Evolutionary conservation across 2,113 vertebrate genomes (phyloP), one percentile per base, ranked within the genome.

Genomic region (Corythaixoides concolor): DNA sequence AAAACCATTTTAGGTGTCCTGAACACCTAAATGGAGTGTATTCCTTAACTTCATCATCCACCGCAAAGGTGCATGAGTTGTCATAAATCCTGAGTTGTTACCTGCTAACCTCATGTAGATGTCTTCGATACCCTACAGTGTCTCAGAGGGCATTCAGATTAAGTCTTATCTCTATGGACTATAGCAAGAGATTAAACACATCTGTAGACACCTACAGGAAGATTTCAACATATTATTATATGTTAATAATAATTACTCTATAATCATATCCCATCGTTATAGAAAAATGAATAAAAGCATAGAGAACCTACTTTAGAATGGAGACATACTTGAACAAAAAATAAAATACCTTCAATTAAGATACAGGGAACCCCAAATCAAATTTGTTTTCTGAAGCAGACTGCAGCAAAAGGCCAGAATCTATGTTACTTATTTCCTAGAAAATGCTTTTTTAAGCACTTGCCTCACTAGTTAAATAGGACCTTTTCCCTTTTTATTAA

Each of bases 81-180:
- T 73, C 17, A 37, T 63, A 77, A 89, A 82, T 82, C 13, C 27
- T 69, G 21, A 39, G 8, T 1, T 64, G 12, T 39, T 78, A 60
- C 5, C 28, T 56, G 2, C 28, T 56, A 33, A 78, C 3, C 1
- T 64, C 0, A 0, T 35, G 28, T 37, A 39, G 15, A 23, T 45
- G 5, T 55, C 21, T 86, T 86, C 2, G 15, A 50, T 49, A 74
- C 0, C 3, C 19, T 9, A 1, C 4, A 30, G 8, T 20, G 11
- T 80, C 73, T 94, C 58, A 35, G 18, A 55, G 2, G 13, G 10
- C 15, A 45, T 18, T 30, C 6, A 6, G 10, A 19, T n/a, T 30
- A 7, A 68, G 11, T 64, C 9, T 64, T 69, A 43, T 37, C 6
- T 66, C 33, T 33, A 15, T 32, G 41, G 13, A 35, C 28, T 23